Evolutionary conservation across 2,113 vertebrate species (phyloP), one percentile per base, ranked within the genome.

Genomic region (Mesitornis unicolor): DNA sequence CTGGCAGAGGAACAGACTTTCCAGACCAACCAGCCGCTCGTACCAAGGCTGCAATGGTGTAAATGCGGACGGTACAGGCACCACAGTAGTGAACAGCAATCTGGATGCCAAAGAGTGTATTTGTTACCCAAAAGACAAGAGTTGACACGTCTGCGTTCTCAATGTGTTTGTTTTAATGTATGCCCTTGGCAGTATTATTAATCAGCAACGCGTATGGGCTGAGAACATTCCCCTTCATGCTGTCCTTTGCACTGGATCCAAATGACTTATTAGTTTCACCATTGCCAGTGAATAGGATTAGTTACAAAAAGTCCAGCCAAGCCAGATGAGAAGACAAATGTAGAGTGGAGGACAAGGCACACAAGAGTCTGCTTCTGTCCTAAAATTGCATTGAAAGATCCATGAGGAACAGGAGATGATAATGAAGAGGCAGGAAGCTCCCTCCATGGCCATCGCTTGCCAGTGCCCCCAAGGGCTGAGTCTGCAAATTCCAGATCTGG

Each of bases 121-220:
- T 81, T 82, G 48, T 57, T 47, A 60, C 1, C 10, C 53, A 70
- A 47, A 67, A 84, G 47, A 36, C 76, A 77, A 43, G 80, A 89
- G 71, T 2, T 65, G 68, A 84, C 68, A 70, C 0, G 4, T 64
- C 67, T 87, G 69, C 1, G 1, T 81, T 92, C 68, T 80, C 35
- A 1, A 3, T 42, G 36, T 64, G 36, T 69, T 83, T 83, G 45
- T 57, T 94, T 80, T 26, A 70, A 35, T 51, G 42, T 4, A 26
- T 28, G 54, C 64, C 35, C 43, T 63, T 76, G 63, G 84, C 2
- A 0, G 20, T 50, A 31, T 1, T 10, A 59, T 70, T 61, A 73
- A 40, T 53, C 59, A 81, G 80, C 76, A 71, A 75, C 12, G 47
- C 0, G 0, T 26, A 78, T 0, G 0, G 67, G 31, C 71, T 93